A percentile compares a stretch with the other conserved stretches of the same genome.
Evolutionary conservation across 1,140 invertebrate genomes (phyloP).

Genomic region (Hirudo medicinalis): DNA sequence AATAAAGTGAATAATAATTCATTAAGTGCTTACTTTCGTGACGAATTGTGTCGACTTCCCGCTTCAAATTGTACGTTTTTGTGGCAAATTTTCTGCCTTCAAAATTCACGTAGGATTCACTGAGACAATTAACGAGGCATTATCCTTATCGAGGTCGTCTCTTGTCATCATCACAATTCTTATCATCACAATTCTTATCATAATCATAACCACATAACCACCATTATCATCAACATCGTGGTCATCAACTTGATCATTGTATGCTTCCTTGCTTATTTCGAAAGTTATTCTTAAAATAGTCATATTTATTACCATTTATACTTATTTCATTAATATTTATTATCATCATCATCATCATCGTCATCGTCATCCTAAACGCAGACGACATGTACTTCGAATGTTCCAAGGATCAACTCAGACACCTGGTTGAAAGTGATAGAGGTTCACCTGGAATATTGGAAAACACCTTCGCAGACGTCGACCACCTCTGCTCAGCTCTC

Average conservation of each 20-base stretch:
- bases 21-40: too few species aligned
- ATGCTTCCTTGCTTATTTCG: not conserved
- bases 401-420: too few species aligned
- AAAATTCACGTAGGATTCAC: not conserved
- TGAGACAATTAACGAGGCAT: not conserved
- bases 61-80: not conserved
- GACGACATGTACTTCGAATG: too few species aligned
- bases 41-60: too few species aligned
- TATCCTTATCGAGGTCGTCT: not conserved
- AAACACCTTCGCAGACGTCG: too few species aligned
- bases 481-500: too few species aligned
- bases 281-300: not conserved
- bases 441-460: too few species aligned
- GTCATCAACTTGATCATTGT: not conserved
- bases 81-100: not conserved
- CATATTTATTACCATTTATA: not conserved
- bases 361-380: too few species aligned
- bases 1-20: too few species aligned
- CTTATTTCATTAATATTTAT: not conserved
- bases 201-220: not conserved
- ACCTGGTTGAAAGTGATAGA: too few species aligned
- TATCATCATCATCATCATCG: not conserved
- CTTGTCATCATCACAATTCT: not conserved
- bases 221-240: not conserved
- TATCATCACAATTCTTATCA: not conserved